These are phyloP conservation scores for Muscidifurax raptorellus DNA, from an alignment of 1,140 invertebrate genomes.

Conservation along the genomic window DNA sequence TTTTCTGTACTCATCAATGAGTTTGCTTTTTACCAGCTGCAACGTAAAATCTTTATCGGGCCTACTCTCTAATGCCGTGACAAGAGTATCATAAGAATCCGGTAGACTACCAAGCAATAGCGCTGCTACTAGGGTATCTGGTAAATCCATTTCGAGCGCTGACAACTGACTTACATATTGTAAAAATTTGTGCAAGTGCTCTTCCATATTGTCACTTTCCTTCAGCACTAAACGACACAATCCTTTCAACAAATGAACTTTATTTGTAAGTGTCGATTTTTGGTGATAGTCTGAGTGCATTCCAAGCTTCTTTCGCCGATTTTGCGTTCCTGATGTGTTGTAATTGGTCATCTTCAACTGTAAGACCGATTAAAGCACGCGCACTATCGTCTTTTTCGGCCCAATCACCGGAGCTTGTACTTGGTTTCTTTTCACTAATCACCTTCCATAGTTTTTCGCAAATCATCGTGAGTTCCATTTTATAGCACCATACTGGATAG, in stretches of 20 bases:
- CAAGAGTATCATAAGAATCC: constrained; percentile 45
- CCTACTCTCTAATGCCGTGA: constrained; percentile 51
- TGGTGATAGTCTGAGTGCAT: constrained; percentile 46
- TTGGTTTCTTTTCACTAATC: too few relatives aligned
- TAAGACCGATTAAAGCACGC: too few relatives aligned
- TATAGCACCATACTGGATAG: too few relatives aligned
- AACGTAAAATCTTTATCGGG: constrained; percentile 49
- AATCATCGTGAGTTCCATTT: too few relatives aligned
- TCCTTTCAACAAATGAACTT: neutral
- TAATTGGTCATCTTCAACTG: too few relatives aligned
- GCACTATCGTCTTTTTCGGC: too few relatives aligned
- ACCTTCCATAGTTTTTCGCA: too few relatives aligned
- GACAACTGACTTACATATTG: constrained; percentile 51
- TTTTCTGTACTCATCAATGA: constrained; percentile 50
- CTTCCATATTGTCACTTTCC: constrained; percentile 45
- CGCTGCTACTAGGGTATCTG: neutral
- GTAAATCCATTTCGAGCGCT: constrained; percentile 49
- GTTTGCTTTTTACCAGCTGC: constrained; percentile 44
- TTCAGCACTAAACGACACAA: neutral
- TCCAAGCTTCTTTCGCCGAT: constrained; percentile 39
- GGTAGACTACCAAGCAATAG: neutral
- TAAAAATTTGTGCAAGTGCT: too few relatives aligned
- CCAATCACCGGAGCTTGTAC: too few relatives aligned
- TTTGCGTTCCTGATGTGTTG: too few relatives aligned
- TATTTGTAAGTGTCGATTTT: constrained; percentile 20